phyloP scores from a whole-genome alignment of 2,113 vertebrate genomes.

The Axis porcinus region DNA sequence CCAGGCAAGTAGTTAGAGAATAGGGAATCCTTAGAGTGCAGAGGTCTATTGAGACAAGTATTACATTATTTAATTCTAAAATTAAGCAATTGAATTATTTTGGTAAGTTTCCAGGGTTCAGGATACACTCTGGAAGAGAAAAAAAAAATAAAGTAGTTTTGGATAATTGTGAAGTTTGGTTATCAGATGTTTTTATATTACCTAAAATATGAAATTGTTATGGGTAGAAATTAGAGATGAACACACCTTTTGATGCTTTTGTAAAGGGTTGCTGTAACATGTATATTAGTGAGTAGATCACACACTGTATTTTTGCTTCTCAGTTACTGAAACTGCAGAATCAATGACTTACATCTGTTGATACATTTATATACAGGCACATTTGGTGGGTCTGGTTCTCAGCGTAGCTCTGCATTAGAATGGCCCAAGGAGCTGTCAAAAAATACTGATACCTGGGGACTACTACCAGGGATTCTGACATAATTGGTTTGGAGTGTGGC shows the following conservation, averaged over 20 bases:
- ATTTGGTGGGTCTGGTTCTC: background rate
- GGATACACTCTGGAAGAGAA: background rate
- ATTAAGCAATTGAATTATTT: slow-evolving; percentile 31
- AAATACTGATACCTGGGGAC: background rate
- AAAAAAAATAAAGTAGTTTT: background rate
- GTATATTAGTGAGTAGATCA: background rate
- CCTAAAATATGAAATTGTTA: background rate
- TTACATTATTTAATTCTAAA: background rate
- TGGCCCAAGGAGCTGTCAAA: background rate
- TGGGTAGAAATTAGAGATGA: background rate
- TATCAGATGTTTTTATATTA: background rate
- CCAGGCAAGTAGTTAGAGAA: background rate
- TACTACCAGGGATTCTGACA: background rate
- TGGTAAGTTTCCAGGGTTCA: background rate
- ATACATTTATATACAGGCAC: background rate
- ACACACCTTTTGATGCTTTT: background rate
- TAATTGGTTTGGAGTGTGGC: slow-evolving; percentile 1
- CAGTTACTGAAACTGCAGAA: background rate
- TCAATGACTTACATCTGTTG: background rate
- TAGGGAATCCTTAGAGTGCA: background rate
- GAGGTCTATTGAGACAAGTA: background rate
- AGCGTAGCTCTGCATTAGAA: background rate
- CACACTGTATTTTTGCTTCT: background rate
- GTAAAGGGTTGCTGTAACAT: background rate
- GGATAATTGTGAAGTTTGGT: background rate